Evolutionary conservation across 2,113 vertebrate genomes (phyloP).

Genomic region (Nerophis lumbriciformis): DNA sequence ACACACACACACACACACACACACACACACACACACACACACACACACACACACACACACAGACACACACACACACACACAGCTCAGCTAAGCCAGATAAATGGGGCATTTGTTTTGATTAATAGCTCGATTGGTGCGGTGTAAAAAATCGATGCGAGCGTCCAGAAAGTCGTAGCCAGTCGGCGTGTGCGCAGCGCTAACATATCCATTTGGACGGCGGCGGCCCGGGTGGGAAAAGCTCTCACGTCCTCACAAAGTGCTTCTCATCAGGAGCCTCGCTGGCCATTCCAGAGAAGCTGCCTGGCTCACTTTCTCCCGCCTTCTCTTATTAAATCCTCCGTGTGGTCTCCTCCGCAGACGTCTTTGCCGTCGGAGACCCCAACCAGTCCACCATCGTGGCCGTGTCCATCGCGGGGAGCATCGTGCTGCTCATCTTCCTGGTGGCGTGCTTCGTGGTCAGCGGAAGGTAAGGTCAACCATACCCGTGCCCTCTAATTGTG

Average conservation of each 20-base stretch:
- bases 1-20: conserved; percentile 16
- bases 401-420: conserved; percentile 75
- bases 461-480: conserved; percentile 66
- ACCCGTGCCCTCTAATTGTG: too few species aligned
- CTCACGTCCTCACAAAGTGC: conserved; percentile 50
- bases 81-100: conserved; percentile 64
- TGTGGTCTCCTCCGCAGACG: conserved; percentile 54
- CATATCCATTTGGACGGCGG: conserved; percentile 61
- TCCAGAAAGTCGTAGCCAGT: conserved; percentile 54
- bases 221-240: conserved; percentile 45
- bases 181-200: conserved; percentile 58
- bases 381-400: conserved; percentile 79
- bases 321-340: conserved; percentile 20
- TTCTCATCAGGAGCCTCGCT: conserved; percentile 60
- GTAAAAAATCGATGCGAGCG: conserved; percentile 65
- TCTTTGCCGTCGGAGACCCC: conserved; percentile 77
- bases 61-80: neutral
- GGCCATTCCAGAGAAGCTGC: conserved; percentile 50
- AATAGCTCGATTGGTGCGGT: conserved; percentile 65
- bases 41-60: conserved; percentile 26
- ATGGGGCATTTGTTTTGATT: conserved; percentile 73
- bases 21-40: conserved; percentile 20
- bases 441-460: conserved; percentile 79
- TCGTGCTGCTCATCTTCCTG: conserved; percentile 76
- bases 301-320: conserved; percentile 20